Conservation (phyloP, 2,888 invertebrate species). For the Parnassius mnemosyne region DNA sequence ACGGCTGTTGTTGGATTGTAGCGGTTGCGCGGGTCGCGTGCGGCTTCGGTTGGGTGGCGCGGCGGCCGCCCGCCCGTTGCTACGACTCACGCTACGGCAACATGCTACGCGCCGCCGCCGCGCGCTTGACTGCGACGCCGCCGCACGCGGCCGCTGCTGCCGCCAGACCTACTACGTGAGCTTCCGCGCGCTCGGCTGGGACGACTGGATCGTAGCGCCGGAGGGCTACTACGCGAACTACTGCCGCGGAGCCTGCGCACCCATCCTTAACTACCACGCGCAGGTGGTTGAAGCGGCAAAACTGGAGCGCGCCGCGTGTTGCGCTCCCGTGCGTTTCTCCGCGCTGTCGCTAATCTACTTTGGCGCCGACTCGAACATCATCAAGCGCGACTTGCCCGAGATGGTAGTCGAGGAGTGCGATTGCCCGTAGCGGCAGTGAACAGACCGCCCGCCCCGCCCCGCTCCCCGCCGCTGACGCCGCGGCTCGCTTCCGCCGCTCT, state of each 20-base stretch:
- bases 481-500: conserved; percentile 73
- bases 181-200: conserved; percentile 95
- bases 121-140: conserved; percentile 90
- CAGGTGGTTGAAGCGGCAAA: conserved; percentile 95
- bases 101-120: conserved; percentile 87
- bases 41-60: conserved; percentile 84
- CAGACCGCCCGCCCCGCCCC: conserved; percentile 50
- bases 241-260: conserved; percentile 93
- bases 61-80: conserved; percentile 89
- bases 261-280: conserved; percentile 92
- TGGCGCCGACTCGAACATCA: conserved; percentile 93
- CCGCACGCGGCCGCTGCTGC: conserved; percentile 83
- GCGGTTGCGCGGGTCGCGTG: conserved; percentile 86
- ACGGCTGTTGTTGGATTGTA: conserved; percentile 90
- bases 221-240: conserved; percentile 96
- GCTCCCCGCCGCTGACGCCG: conserved; percentile 47
- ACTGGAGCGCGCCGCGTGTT: conserved; percentile 94
- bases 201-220: conserved; percentile 96
- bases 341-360: conserved; percentile 96
- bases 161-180: conserved; percentile 95
- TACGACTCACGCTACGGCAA: conserved; percentile 88
- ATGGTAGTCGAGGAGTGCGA: conserved; percentile 98
- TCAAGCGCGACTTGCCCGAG: conserved; percentile 95
- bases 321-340: conserved; percentile 94
- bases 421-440: conserved; percentile 85